These are phyloP conservation scores for Hermodice carunculata DNA, from an alignment of 2,888 invertebrate species.

Conservation along the genomic window DNA sequence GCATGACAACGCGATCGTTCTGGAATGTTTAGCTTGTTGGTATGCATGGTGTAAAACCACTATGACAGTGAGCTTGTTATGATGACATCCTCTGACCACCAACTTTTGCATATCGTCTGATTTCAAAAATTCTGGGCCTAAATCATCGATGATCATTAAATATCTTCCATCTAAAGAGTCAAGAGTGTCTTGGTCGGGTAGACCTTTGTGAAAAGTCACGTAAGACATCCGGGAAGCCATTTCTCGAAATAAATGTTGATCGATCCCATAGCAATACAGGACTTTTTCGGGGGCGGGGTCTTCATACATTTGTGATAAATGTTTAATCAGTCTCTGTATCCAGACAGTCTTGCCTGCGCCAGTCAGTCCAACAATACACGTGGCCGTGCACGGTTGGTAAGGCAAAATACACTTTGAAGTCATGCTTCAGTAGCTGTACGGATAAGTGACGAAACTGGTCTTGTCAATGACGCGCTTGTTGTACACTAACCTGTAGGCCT, in stretches of 20 bases:
- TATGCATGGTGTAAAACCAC: slow-evolving; percentile 10
- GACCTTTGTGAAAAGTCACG: slow-evolving; percentile 1
- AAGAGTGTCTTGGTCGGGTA: background rate
- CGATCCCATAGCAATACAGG: background rate
- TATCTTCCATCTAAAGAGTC: background rate
- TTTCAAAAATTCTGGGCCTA: background rate
- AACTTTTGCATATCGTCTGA: slow-evolving; percentile 2
- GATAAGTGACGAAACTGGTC: no score
- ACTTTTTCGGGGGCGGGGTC: background rate
- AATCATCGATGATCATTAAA: slow-evolving; percentile 3
- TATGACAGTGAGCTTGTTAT: slow-evolving; percentile 2
- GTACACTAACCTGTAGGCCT: no score
- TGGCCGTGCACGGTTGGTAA: background rate
- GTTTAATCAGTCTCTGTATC: background rate
- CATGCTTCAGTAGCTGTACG: no score
- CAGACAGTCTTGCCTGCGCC: slow-evolving; percentile 4
- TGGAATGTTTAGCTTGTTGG: slow-evolving; percentile 1
- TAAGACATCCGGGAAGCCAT: background rate
- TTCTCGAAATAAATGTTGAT: background rate
- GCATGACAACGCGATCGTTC: slow-evolving; percentile 9
- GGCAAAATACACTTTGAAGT: background rate
- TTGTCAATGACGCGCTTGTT: no score
- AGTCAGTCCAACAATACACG: background rate
- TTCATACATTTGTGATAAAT: background rate
- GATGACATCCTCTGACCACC: slow-evolving; percentile 15